phyloP scores from a whole-genome alignment of 2,113 vertebrate genomes.

The Etia nguti region DNA sequence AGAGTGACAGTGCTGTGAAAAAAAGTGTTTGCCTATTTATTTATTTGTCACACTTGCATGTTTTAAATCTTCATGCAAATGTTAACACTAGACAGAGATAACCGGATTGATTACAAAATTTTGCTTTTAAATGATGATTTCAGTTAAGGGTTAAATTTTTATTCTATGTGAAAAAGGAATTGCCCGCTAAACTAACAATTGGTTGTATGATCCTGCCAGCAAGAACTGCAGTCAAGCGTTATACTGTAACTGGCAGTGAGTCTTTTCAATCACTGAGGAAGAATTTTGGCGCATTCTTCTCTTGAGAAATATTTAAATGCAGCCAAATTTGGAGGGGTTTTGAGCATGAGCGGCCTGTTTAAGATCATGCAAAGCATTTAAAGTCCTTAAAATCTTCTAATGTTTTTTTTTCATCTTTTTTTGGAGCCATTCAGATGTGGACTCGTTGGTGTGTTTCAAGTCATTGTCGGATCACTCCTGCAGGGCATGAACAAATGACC shows the following conservation, averaged over 20 bases:
- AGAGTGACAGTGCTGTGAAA: not conserved
- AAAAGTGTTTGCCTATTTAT: not conserved
- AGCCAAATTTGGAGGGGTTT: not conserved
- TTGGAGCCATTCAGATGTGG: not conserved
- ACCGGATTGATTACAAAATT: not conserved
- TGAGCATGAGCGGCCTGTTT: not conserved
- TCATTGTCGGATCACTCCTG: not conserved
- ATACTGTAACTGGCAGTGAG: not conserved
- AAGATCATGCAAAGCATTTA: not conserved
- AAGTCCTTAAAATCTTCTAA: not conserved
- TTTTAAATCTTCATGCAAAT: not conserved
- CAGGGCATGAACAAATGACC: rapidly evolving
- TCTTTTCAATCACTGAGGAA: not conserved
- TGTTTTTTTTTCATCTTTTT: not conserved
- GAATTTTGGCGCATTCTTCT: not conserved
- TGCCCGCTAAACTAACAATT: not conserved
- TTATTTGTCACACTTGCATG: not conserved
- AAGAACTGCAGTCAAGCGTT: not conserved
- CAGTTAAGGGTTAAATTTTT: not conserved
- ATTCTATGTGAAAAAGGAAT: not conserved
- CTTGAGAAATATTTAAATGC: not conserved
- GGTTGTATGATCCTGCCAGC: not conserved
- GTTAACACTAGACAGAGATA: not conserved
- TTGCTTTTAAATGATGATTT: not conserved
- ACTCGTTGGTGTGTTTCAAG: not conserved